Conservation (phyloP, 2,888 invertebrate genomes). For the Drosophila anomalata region DNA sequence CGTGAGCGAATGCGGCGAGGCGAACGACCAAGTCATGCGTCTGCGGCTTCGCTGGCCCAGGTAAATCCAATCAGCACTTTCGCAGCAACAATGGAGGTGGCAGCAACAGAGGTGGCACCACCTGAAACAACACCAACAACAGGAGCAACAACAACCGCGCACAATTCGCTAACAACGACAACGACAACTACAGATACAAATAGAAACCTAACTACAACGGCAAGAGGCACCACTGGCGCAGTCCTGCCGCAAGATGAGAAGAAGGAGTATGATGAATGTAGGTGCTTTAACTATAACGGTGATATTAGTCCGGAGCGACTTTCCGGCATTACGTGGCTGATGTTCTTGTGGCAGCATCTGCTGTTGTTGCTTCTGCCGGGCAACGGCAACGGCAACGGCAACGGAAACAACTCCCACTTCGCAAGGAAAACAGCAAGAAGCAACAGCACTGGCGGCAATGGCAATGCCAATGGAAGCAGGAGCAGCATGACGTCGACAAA, state of each 20-base stretch:
- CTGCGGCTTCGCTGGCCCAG: conserved; percentile 46
- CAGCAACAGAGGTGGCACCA: conserved; percentile 20
- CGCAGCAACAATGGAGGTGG: conserved; percentile 24
- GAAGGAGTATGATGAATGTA: conserved; percentile 74
- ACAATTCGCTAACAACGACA: conserved; percentile 11
- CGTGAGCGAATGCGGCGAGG: conserved; percentile 59
- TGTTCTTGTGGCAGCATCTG: conserved; percentile 72
- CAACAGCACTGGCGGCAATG: conserved; percentile 6
- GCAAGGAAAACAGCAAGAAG: conserved; percentile 24
- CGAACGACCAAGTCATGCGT: conserved; percentile 66
- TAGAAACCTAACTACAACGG: conserved; percentile 66
- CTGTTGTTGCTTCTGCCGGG: conserved; percentile 55
- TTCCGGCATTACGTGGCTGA: conserved; percentile 74
- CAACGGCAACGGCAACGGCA: conserved; percentile 21
- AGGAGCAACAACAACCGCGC: conserved; percentile 8
- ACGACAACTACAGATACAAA: conserved; percentile 35
- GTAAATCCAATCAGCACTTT: conserved; percentile 61
- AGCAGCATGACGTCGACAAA: conserved; percentile 65
- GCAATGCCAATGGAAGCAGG: conserved; percentile 21
- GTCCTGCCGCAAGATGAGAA: conserved; percentile 45
- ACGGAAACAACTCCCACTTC: conserved; percentile 16
- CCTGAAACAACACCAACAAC: conserved; percentile 14
- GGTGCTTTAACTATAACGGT: conserved; percentile 82
- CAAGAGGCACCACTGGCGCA: conserved; percentile 53
- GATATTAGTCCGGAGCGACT: conserved; percentile 77